Evolutionary conservation across 2,888 invertebrate genomes (phyloP), one percentile per base, ranked within the genome.

Genomic region (Eurois occulta): DNA sequence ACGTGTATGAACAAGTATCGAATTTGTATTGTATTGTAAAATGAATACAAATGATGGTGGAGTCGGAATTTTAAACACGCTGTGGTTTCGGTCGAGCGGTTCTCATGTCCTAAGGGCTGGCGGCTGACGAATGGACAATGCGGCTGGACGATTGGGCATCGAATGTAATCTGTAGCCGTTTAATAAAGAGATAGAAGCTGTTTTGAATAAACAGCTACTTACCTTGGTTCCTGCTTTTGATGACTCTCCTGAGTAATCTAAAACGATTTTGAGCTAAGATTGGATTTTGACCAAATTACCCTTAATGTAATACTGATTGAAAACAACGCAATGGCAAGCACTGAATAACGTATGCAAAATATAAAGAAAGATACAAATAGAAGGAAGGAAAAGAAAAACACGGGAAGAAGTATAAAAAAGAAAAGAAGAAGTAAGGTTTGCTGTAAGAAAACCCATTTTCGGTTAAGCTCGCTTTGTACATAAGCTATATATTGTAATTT

Each of bases 61-160:
- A 77, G 88, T 88, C 86, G 86, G 91, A 91, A 91, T 91, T 92
- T 91, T 89, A 90, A 92, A 93, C 88, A 91, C 87, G 87, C 86
- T 87, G 86, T 87, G 88, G 92, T 85, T 86, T 86, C 88, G 92
- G 90, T 90, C 90, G 89, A 91, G 91, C 82, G 86, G 77, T 87
- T 90, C 78, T 16, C 83, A 78, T 85, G 77, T 80, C 81, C 75
- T 72, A 72, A 75, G 78, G 83, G 87, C 72, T 76, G 75, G 73
- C 60, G 76, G 85, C 80, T 80, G 52, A 84, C 73, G 67, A 81
- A 55, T 48, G 28, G n/a, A 32, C 48, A 62, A 52, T 48, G 75
- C 65, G 60, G 71, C 21, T 52, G 55, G 28, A 13, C n/a, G 46
- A 83, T 71, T 62, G 62, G 18, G 16, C 72, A 62, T 32, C 13